These are phyloP conservation scores for Okamejei kenojei DNA, from an alignment of 2,797 vertebrate species.

Conservation along the genomic window DNA sequence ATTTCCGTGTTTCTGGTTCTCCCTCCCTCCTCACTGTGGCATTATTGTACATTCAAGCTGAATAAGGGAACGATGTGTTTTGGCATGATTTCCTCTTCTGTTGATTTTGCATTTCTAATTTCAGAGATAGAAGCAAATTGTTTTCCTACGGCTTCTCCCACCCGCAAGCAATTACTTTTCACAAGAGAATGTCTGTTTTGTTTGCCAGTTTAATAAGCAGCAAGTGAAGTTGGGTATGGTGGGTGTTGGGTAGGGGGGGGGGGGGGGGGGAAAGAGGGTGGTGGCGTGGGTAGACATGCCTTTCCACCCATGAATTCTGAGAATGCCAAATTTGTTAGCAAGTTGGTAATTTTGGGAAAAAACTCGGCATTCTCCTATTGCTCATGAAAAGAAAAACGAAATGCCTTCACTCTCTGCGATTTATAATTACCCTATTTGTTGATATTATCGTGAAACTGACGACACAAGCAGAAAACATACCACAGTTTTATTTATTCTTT, in stretches of 20 bases:
- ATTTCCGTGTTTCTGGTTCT: neutral
- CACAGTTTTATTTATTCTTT: too few species aligned
- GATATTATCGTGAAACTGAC: neutral
- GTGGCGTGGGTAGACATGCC: neutral
- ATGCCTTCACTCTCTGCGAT: neutral
- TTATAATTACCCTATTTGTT: neutral
- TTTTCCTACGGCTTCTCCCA: neutral
- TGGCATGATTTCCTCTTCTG: slow-evolving; percentile 3
- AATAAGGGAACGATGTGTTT: neutral
- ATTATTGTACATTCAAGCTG: neutral
- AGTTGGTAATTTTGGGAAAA: neutral
- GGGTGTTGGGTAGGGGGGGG: neutral
- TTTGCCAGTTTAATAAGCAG: neutral
- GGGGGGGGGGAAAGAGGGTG: too few species aligned
- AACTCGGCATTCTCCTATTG: neutral
- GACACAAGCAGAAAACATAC: neutral
- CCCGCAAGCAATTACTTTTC: neutral
- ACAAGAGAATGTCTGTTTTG: neutral
- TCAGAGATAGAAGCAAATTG: neutral
- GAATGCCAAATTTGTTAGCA: neutral
- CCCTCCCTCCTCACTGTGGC: neutral
- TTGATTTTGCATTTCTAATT: slow-evolving; percentile 16
- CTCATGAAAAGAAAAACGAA: neutral
- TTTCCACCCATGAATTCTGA: neutral
- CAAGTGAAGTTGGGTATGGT: neutral